These are phyloP conservation scores for Lysiphlebus fabarum DNA, from an alignment of 1,140 invertebrate species.

Conservation along the genomic window DNA sequence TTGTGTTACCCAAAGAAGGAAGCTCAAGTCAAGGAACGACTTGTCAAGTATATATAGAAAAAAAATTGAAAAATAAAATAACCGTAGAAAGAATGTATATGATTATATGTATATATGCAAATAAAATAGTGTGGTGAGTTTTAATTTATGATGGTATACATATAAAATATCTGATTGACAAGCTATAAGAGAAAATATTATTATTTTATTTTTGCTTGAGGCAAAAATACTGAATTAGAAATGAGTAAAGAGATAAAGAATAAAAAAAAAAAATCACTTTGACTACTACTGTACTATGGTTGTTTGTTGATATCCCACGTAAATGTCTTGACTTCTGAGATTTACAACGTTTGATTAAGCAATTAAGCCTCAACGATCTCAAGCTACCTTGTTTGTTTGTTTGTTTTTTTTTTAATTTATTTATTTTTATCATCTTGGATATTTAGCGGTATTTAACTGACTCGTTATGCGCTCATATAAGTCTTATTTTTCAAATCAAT, in stretches of 20 bases:
- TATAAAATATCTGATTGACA: no score
- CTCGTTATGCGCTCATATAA: constrained; percentile 1
- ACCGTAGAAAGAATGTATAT: no score
- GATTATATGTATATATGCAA: no score
- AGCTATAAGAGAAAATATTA: no score
- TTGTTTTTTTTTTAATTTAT: constrained; percentile 16
- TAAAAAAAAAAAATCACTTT: background rate
- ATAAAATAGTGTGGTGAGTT: no score
- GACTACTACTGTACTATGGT: no score
- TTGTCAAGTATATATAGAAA: constrained; percentile 13
- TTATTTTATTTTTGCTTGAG: no score
- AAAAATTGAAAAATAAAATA: no score
- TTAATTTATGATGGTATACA: no score
- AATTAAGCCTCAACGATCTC: constrained; percentile 38
- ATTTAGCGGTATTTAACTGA: constrained; percentile 6
- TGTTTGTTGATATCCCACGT: constrained; percentile 30
- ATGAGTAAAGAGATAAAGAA: background rate
- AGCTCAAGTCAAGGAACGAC: constrained; percentile 3
- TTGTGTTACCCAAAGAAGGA: constrained; percentile 37
- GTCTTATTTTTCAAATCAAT: no score
- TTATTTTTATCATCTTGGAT: background rate
- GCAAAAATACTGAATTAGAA: no score
- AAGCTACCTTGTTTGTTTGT: background rate
- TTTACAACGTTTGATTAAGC: constrained; percentile 54
- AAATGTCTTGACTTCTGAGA: constrained; percentile 46